Percentiles rank a stretch among this genome's conserved stretches.
Conservation (phyloP, 35 echinoderm and acorn worm species). For the Apostichopus parvimensis region DNA sequence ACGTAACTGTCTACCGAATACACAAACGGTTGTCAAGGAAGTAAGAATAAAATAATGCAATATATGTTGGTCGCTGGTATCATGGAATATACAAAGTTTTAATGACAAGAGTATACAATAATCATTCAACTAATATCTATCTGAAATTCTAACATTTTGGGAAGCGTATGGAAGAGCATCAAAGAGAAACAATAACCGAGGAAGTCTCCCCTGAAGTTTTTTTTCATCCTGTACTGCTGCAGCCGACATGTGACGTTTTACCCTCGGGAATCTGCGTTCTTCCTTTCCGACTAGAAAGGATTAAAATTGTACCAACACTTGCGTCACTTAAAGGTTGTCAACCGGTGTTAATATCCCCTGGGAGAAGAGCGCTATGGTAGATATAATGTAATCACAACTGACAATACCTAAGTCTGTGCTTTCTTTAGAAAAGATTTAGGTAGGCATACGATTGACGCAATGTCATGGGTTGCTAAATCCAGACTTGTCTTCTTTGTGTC, state of each 20-base stretch:
- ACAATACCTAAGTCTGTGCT: background rate
- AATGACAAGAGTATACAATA: too few species aligned
- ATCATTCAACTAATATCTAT: too few species aligned
- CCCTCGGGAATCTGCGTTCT: background rate
- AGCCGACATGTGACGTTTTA: background rate
- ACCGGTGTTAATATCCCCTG: background rate
- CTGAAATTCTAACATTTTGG: too few species aligned
- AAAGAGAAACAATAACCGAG: too few species aligned
- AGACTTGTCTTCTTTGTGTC: background rate
- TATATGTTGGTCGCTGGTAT: too few species aligned
- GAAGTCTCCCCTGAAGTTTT: too few species aligned
- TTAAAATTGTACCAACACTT: conserved; percentile 13
- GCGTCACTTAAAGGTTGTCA: background rate
- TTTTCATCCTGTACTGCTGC: too few species aligned
- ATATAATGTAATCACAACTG: background rate
- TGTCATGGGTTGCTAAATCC: background rate
- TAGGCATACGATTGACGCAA: background rate
- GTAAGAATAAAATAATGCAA: too few species aligned
- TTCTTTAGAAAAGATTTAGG: background rate
- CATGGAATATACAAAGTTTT: too few species aligned
- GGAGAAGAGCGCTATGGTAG: background rate
- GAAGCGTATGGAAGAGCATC: too few species aligned
- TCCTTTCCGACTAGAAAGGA: background rate
- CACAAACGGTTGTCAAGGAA: too few species aligned
- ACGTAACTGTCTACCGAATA: too few species aligned